These are phyloP conservation scores for Brachypteracias leptosomus DNA, from an alignment of 2,113 vertebrate species.

Conservation along the genomic window DNA sequence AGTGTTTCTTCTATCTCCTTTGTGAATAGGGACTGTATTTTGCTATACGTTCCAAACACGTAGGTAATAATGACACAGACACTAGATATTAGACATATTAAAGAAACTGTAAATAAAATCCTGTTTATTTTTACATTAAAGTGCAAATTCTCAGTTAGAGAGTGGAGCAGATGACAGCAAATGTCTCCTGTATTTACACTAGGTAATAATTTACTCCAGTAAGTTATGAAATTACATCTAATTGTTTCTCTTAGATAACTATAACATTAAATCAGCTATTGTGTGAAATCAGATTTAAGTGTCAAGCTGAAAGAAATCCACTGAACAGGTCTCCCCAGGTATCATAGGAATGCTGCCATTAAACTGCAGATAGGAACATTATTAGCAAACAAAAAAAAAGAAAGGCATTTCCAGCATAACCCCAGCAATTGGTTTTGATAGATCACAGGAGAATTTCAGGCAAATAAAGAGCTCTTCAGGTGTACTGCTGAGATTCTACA, in stretches of 20 bases:
- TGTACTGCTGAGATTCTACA: neutral
- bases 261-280: neutral
- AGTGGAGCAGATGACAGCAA: neutral
- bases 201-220: neutral
- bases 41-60: neutral
- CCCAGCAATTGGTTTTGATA: neutral
- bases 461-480: neutral
- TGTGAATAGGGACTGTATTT: neutral
- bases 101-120: neutral
- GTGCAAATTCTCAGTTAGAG: neutral
- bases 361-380: neutral
- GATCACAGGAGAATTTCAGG: neutral
- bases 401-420: neutral
- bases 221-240: neutral
- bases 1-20: neutral
- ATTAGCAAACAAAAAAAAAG: neutral
- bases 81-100: neutral
- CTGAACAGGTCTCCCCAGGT: neutral
- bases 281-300: neutral
- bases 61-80: neutral
- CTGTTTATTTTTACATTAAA: neutral
- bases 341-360: neutral
- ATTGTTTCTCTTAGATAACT: neutral
- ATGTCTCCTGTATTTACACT: neutral
- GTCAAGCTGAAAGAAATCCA: neutral